These are phyloP conservation scores for Gallinago paraguaiae DNA, from an alignment of 2,113 vertebrate genomes.

Conservation along the genomic window DNA sequence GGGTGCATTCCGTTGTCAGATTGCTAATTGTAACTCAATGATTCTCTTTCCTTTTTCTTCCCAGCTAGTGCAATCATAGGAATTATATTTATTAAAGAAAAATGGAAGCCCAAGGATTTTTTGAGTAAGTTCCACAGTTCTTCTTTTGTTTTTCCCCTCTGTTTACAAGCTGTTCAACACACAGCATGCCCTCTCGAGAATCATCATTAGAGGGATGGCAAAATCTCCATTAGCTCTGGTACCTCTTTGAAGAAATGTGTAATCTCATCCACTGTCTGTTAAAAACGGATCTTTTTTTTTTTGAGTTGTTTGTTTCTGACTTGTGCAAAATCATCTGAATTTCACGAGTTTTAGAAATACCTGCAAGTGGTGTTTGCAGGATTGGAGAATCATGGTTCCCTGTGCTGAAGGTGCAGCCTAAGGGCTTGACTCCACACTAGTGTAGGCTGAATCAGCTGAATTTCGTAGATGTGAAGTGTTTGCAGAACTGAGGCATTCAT, in stretches of 20 bases:
- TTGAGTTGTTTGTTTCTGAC: not conserved
- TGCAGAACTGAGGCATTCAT: not conserved
- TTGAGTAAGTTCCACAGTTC: constrained; percentile 83
- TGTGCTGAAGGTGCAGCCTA: not conserved
- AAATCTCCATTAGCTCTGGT: not conserved
- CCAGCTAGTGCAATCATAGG: constrained; percentile 94
- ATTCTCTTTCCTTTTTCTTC: not conserved
- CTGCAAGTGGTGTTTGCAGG: not conserved
- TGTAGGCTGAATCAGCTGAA: not conserved
- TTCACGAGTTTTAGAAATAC: not conserved
- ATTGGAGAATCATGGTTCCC: not conserved
- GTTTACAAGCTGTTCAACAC: not conserved
- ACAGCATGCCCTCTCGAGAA: not conserved
- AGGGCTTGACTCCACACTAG: not conserved
- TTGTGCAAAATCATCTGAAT: not conserved
- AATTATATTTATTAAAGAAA: constrained; percentile 93
- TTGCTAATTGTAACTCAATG: not conserved
- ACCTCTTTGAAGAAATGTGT: not conserved
- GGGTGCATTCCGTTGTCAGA: not conserved
- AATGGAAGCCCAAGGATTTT: constrained; percentile 90
- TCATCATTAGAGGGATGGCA: not conserved
- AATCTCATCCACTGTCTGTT: not conserved
- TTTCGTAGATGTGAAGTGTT: not conserved
- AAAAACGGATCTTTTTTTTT: not conserved
- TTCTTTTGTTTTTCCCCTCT: not conserved